Conservation (phyloP, 2,113 vertebrate genomes). For the Psammodynastes pulverulentus region DNA sequence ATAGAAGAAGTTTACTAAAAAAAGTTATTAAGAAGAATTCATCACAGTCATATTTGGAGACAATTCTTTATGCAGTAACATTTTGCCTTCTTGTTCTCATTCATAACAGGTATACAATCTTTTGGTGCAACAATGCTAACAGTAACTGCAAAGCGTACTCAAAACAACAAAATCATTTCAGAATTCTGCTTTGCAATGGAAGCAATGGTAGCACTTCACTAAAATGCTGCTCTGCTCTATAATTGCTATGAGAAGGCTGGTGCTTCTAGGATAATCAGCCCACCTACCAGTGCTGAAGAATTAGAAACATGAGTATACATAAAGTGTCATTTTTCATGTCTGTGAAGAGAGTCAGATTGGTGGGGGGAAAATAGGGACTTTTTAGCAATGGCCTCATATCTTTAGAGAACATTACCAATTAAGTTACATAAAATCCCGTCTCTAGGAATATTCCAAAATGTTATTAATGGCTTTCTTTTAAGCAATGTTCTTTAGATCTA, state of each 20-base stretch:
- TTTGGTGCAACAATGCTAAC: neutral
- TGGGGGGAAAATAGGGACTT: neutral
- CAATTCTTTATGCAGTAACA: neutral
- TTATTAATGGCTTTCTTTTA: neutral
- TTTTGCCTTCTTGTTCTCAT: neutral
- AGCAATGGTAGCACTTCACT: neutral
- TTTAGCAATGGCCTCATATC: neutral
- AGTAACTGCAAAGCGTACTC: neutral
- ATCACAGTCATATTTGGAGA: neutral
- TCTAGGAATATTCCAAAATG: neutral
- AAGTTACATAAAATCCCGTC: neutral
- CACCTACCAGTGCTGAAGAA: neutral
- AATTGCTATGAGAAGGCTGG: neutral
- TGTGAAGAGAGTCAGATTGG: neutral
- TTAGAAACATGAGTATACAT: neutral
- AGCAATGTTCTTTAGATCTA: neutral
- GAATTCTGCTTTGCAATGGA: neutral
- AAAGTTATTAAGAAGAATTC: neutral
- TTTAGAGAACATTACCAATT: neutral
- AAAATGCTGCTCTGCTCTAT: neutral
- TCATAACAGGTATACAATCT: accelerated
- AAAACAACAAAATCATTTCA: neutral
- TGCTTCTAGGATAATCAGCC: neutral
- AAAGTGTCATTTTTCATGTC: neutral
- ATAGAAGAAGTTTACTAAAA: neutral